Evolutionary conservation across 1,140 invertebrate genomes (phyloP).

Genomic region (Proales similis): DNA sequence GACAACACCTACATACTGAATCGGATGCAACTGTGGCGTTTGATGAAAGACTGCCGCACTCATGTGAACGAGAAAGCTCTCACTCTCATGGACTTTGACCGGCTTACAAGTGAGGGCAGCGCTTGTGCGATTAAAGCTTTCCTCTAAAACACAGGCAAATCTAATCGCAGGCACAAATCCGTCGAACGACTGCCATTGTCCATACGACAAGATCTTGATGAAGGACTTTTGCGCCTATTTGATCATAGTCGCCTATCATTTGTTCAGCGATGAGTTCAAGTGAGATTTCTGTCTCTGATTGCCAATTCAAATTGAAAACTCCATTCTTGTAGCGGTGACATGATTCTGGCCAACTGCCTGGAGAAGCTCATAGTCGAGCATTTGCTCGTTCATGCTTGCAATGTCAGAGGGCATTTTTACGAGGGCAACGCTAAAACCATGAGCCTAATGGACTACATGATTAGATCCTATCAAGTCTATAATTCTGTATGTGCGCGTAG

Average conservation of each 20-base stretch:
- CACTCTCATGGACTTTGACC: conserved; percentile 50
- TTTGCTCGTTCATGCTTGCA: conserved; percentile 46
- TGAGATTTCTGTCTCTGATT: conserved; percentile 39
- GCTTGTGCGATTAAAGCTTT: neutral
- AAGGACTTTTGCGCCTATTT: conserved; percentile 50
- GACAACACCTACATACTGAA: conserved; percentile 53
- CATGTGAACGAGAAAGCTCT: conserved; percentile 43
- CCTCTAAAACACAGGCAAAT: neutral
- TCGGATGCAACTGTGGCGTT: conserved; percentile 53
- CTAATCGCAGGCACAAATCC: conserved; percentile 42
- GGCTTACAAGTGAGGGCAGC: conserved; percentile 43
- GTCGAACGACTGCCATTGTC: conserved; percentile 47
- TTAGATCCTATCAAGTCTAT: conserved; percentile 49
- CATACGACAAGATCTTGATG: conserved; percentile 48
- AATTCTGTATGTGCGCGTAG: conserved; percentile 42
- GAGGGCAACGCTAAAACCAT: conserved; percentile 45
- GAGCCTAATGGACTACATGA: conserved; percentile 49
- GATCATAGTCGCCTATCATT: conserved; percentile 46
- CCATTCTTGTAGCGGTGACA: conserved; percentile 39
- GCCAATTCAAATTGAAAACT: neutral
- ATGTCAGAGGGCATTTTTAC: conserved; percentile 48
- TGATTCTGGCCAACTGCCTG: conserved; percentile 46
- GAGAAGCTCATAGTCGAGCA: conserved; percentile 47
- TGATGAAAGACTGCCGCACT: conserved; percentile 50
- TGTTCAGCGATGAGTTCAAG: conserved; percentile 44